phyloP scores from a whole-genome alignment of 2,888 invertebrate genomes.

The Vanessa cardui region DNA sequence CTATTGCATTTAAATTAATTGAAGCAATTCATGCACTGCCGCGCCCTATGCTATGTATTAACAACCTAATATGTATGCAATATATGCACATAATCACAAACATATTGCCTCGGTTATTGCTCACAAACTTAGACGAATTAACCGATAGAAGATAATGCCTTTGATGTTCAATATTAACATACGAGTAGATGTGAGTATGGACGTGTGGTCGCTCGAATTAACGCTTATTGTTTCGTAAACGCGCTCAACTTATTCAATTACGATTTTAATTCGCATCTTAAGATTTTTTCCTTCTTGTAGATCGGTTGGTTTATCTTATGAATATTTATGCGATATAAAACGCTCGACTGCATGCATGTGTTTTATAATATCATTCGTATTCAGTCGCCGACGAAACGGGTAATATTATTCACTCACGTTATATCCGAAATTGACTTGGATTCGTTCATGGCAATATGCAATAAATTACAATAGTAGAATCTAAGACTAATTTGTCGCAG shows the following conservation, averaged over 20 bases:
- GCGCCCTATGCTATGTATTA: conserved; percentile 51
- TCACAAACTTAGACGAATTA: conserved; percentile 70
- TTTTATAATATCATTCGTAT: conserved; percentile 28
- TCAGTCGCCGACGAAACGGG: conserved; percentile 19
- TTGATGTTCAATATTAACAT: conserved; percentile 56
- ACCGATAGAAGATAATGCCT: conserved; percentile 63
- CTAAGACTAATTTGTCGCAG: conserved; percentile 37
- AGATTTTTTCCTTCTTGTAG: conserved; percentile 29
- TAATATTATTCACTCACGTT: conserved; percentile 28
- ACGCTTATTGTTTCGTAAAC: conserved; percentile 22
- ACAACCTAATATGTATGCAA: conserved; percentile 51
- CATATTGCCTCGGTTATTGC: conserved; percentile 66
- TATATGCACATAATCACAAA: conserved; percentile 56
- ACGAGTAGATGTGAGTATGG: conserved; percentile 9
- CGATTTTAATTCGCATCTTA: conserved; percentile 27
- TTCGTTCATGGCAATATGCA: conserved; percentile 22
- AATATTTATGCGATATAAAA: conserved; percentile 32
- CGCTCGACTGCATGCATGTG: conserved; percentile 21
- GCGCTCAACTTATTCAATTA: conserved; percentile 9
- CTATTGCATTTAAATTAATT: conserved; percentile 79
- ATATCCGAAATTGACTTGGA: conserved; percentile 27
- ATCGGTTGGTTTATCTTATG: conserved; percentile 24
- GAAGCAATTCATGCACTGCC: conserved; percentile 67
- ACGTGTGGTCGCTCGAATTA: conserved; percentile 25
- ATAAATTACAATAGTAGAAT: conserved; percentile 33